Conservation (phyloP, 2,113 vertebrate species). For the Acrocephalus arundinaceus region DNA sequence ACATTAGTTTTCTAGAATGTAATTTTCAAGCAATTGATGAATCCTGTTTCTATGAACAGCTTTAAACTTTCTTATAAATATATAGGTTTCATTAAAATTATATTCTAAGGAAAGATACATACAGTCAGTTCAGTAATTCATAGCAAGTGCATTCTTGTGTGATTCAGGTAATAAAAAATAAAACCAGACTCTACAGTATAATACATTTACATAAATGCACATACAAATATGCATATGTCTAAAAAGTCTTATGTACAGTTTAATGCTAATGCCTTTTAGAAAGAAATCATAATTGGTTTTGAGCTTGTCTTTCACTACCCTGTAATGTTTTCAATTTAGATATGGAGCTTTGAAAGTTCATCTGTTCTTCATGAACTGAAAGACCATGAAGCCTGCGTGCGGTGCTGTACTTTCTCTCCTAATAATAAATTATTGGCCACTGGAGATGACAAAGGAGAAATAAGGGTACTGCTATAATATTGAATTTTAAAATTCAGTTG, state of each 20-base stretch:
- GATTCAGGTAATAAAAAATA: background rate
- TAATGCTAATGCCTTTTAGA: background rate
- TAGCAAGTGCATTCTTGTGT: background rate
- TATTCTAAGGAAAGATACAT: background rate
- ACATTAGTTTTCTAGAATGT: background rate
- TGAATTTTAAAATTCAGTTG: background rate
- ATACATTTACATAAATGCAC: background rate
- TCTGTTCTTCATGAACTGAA: slow-evolving; percentile 75
- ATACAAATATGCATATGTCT: too few relatives aligned
- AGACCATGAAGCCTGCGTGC: slow-evolving; percentile 88
- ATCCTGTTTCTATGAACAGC: background rate
- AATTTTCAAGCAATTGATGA: background rate
- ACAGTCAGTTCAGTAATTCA: background rate
- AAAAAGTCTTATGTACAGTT: background rate
- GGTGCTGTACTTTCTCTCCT: slow-evolving; percentile 89
- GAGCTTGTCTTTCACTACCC: background rate
- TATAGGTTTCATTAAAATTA: background rate
- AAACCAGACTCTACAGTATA: background rate
- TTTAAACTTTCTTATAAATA: background rate
- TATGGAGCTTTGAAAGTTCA: slow-evolving; percentile 84
- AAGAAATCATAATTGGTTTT: background rate
- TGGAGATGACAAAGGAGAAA: slow-evolving; percentile 94
- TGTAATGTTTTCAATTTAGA: slow-evolving; percentile 67
- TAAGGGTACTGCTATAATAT: slow-evolving; percentile 78
- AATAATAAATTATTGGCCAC: slow-evolving; percentile 82